Evolutionary conservation across 2,113 vertebrate species (phyloP), one percentile per base, ranked within the genome.

Genomic region (Muntiacus muntjak): DNA sequence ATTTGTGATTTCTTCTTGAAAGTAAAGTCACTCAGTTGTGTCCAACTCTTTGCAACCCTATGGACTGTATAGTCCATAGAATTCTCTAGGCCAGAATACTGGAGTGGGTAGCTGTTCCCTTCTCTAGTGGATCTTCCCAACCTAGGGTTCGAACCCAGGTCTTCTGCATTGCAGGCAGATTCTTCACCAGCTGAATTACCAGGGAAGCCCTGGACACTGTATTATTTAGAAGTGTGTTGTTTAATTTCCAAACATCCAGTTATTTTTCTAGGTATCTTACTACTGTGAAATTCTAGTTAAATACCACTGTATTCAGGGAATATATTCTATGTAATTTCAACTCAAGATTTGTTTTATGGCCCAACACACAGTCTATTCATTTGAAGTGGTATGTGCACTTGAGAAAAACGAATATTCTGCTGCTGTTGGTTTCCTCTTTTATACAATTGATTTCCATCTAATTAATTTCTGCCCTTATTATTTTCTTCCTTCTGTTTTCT

Each of bases 171-270:
- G n/a, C n/a, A 21, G n/a, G n/a, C 9, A 23, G 67, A 71, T 71
- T 71, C 19, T 40, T 71, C n/a, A 71, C n/a, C 36, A 71, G 67
- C 17, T 71, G 67, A 40, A n/a, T 71, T 11, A 71, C 19, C 67
- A 71, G 67, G 67, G n/a, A 71, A 71, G 64, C 64, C 64, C 64
- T 71, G 21, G 25, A 92, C 17, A 64, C 6, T 12, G 6, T 47
- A 5, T 43, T 89, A 89, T 85, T 95, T 85, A 95, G 9, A 94
- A 83, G 15, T 67, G 16, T 79, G 43, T 47, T 54, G 17, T 82
- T 95, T 57, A 96, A 90, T 89, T 97, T 97, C 62, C 36, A 89
- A 93, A 84, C 50, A 67, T 36, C 79, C 26, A 12, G 10, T 45
- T 78, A 79, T 92, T 95, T 12, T 96, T 92, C 21, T 40, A 89